Percentiles rank a stretch among this genome's conserved stretches.
phyloP scores from a whole-genome alignment of 2,797 vertebrate species.

The Prunella strophiata region DNA sequence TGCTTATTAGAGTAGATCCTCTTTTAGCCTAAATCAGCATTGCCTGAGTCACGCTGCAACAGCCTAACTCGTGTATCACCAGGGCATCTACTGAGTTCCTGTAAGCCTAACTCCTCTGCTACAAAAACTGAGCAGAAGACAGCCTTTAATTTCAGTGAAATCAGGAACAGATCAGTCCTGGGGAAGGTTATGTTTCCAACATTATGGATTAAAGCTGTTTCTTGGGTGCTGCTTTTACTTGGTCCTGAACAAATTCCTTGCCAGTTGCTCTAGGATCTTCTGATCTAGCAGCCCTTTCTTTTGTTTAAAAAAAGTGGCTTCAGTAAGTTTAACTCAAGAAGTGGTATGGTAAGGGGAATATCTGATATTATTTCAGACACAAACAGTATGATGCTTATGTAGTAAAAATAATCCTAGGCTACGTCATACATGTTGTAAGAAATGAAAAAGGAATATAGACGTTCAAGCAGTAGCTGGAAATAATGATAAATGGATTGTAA shows the following conservation, averaged over 20 bases:
- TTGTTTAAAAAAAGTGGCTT: neutral
- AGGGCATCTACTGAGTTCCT: neutral
- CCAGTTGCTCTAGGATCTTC: neutral
- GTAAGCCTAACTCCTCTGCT: neutral
- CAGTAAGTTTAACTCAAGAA: neutral
- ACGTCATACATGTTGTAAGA: neutral
- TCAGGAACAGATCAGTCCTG: neutral
- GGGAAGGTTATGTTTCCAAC: neutral
- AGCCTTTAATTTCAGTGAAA: neutral
- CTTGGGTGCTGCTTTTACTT: neutral
- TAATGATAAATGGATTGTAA: neutral
- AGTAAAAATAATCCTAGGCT: neutral
- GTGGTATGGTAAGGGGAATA: neutral
- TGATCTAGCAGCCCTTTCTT: neutral
- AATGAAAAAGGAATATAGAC: neutral
- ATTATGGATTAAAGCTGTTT: neutral
- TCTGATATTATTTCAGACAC: neutral
- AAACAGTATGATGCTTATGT: neutral
- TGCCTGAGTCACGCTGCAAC: neutral
- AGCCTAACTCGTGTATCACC: neutral
- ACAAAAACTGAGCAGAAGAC: neutral
- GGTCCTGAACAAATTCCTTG: neutral
- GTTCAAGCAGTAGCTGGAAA: neutral
- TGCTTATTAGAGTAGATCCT: neutral
- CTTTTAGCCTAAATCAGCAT: neutral